Evolutionary conservation across 2,113 vertebrate genomes (phyloP).

Genomic region (Dolichotis patagonum): DNA sequence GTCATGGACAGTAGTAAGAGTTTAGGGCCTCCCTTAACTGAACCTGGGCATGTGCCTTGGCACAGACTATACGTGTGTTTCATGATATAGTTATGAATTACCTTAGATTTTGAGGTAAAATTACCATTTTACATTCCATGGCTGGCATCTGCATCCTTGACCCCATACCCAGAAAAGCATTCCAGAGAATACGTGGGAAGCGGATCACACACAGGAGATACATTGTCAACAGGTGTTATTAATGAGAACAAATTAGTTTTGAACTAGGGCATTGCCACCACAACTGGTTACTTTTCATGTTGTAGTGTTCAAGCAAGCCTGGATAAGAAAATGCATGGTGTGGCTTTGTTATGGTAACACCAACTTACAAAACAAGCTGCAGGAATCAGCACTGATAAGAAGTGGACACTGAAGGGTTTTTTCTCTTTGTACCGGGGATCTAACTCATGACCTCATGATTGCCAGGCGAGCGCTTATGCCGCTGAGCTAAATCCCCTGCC

Average conservation of each 20-base stretch:
- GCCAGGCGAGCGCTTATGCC: no score
- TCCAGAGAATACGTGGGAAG: neutral
- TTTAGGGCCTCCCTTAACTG: neutral
- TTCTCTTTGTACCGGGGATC: no score
- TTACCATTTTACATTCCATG: neutral
- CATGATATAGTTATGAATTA: neutral
- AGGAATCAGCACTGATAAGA: neutral
- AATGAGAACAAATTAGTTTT: neutral
- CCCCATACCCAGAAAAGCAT: neutral
- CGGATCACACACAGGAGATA: neutral
- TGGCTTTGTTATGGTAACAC: neutral
- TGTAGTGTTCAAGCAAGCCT: neutral
- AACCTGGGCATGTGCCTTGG: neutral
- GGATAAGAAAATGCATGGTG: neutral
- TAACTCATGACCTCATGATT: no score
- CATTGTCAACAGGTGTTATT: neutral
- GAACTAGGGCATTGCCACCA: neutral
- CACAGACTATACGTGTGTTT: neutral
- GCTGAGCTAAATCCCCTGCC: no score
- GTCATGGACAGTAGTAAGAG: neutral
- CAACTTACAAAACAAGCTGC: neutral
- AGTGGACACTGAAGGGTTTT: no score
- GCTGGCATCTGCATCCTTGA: neutral
- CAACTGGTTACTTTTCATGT: neutral
- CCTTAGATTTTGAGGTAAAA: no score